phyloP scores from a whole-genome alignment of 2,113 vertebrate genomes.

The Charadrius vociferus region DNA sequence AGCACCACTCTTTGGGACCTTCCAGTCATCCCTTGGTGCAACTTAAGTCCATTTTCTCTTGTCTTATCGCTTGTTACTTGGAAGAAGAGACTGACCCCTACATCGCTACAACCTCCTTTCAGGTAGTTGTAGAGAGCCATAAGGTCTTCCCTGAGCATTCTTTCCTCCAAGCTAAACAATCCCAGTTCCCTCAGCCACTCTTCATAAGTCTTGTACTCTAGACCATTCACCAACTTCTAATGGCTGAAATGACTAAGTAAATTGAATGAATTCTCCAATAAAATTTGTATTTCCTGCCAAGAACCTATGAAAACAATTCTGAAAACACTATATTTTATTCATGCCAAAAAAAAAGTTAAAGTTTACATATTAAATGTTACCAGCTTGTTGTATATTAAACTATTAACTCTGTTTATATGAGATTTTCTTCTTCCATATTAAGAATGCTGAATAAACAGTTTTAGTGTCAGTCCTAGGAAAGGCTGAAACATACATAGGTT shows the following conservation, averaged over 20 bases:
- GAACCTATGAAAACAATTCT: neutral
- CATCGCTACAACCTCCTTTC: neutral
- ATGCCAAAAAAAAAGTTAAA: neutral
- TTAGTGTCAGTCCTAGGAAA: neutral
- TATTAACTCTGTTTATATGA: neutral
- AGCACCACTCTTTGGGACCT: too few species aligned
- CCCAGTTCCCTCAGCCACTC: neutral
- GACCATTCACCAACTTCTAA: neutral
- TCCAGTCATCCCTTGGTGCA: neutral
- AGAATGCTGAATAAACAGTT: neutral
- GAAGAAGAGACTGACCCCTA: neutral
- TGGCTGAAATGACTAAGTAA: neutral
- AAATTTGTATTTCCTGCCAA: neutral
- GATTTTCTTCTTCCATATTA: neutral
- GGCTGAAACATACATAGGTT: neutral
- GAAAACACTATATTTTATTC: neutral
- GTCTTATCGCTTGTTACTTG: neutral
- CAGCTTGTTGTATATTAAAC: neutral
- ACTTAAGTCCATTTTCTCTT: neutral
- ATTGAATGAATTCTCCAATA: neutral
- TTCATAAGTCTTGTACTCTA: neutral
- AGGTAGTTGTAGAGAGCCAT: neutral
- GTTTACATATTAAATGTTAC: neutral
- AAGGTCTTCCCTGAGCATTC: neutral
- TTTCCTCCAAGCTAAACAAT: neutral